phyloP scores from a whole-genome alignment of 2,888 invertebrate species.

The Scrobipalpa costella region DNA sequence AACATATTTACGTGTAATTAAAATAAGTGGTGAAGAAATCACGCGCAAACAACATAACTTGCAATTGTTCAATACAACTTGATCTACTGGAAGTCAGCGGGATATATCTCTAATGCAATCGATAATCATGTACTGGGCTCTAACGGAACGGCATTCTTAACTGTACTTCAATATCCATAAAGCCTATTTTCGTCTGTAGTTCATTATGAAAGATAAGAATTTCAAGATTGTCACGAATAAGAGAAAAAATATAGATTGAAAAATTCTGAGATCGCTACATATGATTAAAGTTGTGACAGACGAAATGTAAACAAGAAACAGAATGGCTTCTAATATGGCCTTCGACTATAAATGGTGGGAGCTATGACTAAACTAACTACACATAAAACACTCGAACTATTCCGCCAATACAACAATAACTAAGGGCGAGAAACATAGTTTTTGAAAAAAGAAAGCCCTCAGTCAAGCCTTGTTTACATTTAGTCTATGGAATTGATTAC shows the following conservation, averaged over 20 bases:
- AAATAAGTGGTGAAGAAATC: constrained; percentile 16
- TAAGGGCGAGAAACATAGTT: constrained; percentile 23
- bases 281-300: constrained; percentile 51
- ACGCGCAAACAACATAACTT: not conserved
- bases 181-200: constrained; percentile 4
- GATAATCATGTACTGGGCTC: not conserved
- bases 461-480: constrained; percentile 67
- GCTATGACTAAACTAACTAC: constrained; percentile 34
- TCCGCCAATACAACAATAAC: constrained; percentile 26
- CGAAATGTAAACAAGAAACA: constrained; percentile 73
- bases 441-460: constrained; percentile 23
- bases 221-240: constrained; percentile 42
- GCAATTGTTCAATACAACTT: constrained; percentile 16
- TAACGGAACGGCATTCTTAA: not conserved
- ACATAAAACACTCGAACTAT: constrained; percentile 30
- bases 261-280: constrained; percentile 73
- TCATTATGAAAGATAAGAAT: constrained; percentile 14
- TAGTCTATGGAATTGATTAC: constrained; percentile 51
- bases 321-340: constrained; percentile 53
- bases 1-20: not conserved
- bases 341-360: constrained; percentile 50
- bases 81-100: constrained; percentile 13
- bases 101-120: not conserved
- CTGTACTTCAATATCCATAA: constrained; percentile 7
- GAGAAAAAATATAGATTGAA: constrained; percentile 55